Conservation (phyloP, 2,797 vertebrate genomes). For the Spinibarbus caldwelli region DNA sequence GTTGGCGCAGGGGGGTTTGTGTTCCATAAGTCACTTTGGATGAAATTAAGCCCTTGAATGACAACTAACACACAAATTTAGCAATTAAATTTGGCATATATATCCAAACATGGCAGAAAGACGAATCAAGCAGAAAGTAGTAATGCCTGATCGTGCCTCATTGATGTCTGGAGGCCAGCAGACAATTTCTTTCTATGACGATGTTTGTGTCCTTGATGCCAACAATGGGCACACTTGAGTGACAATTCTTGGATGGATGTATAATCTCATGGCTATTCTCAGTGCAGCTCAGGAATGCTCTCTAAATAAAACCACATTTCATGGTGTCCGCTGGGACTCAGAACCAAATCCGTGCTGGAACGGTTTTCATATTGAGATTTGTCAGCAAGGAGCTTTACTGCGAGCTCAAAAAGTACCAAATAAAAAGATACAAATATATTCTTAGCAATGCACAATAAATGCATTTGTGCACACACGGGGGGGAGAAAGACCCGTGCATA, state of each 20-base stretch:
- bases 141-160: constrained; percentile 63
- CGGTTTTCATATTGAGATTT: constrained; percentile 48
- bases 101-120: background rate
- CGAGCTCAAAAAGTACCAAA: constrained; percentile 3
- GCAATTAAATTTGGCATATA: background rate
- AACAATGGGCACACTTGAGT: constrained; percentile 71
- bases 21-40: background rate
- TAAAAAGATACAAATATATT: constrained; percentile 22
- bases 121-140: constrained; percentile 31
- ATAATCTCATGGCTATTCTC: constrained; percentile 43
- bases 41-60: background rate
- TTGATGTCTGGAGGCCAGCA: constrained; percentile 61
- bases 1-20: background rate
- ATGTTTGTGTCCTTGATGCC: constrained; percentile 72
- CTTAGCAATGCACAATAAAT: background rate
- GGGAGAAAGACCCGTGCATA: background rate
- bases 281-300: constrained; percentile 38
- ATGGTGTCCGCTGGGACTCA: constrained; percentile 44
- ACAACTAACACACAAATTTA: background rate
- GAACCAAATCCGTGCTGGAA: constrained; percentile 70
- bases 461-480: background rate
- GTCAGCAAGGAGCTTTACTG: constrained; percentile 36
- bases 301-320: constrained; percentile 52
- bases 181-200: constrained; percentile 68
- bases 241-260: constrained; percentile 70